Evolutionary conservation across 2,113 vertebrate genomes (phyloP).

Genomic region (Mastomys coucha): DNA sequence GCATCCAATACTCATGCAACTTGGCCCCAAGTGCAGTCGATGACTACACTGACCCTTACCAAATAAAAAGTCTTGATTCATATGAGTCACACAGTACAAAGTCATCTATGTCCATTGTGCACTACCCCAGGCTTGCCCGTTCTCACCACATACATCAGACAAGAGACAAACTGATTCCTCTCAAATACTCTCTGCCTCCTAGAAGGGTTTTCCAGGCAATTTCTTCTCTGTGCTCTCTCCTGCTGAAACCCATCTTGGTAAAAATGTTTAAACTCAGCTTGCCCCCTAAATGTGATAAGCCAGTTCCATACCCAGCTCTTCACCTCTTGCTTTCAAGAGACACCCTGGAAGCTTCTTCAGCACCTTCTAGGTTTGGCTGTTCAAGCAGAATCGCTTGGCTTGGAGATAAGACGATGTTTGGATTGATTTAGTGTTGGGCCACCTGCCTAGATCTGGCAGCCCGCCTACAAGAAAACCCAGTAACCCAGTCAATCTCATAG

Average conservation of each 20-base stretch:
- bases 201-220: not conserved
- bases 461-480: not conserved
- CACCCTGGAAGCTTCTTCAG: not conserved
- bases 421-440: not conserved
- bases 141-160: not conserved
- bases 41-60: not conserved
- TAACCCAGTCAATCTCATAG: not conserved
- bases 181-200: not conserved
- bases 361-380: not conserved
- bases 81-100: not conserved
- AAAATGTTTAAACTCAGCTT: not conserved
- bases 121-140: not conserved
- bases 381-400: not conserved
- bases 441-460: conserved; percentile 12
- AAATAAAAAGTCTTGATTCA: conserved; percentile 4
- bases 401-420: not conserved
- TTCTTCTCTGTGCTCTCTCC: not conserved
- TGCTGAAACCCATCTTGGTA: not conserved
- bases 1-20: not conserved
- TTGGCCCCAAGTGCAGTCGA: not conserved
- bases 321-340: not conserved
- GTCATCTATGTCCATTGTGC: not conserved
- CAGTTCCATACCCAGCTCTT: not conserved
- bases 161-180: not conserved
- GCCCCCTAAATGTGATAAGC: not conserved